Evolutionary conservation across 2,113 vertebrate species (phyloP).

Genomic region (Myotis lucifugus): DNA sequence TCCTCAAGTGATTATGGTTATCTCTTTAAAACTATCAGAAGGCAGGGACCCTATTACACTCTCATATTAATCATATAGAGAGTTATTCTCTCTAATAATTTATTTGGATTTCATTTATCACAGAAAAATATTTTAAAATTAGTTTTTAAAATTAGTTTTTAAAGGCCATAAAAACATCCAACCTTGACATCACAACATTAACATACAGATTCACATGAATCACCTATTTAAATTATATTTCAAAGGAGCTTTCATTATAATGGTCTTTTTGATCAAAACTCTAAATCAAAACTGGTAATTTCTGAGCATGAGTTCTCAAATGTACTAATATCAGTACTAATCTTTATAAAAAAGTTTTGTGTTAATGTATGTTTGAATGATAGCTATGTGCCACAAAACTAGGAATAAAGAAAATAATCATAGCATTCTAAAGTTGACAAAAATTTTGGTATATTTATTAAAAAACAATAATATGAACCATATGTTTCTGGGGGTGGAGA

Average conservation of each 20-base stretch:
- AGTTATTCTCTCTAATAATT: not conserved
- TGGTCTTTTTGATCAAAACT: not conserved
- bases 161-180: not conserved
- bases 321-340: not conserved
- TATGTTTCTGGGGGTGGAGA: not conserved
- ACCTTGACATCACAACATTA: not conserved
- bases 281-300: not conserved
- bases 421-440: not conserved
- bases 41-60: not conserved
- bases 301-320: not conserved
- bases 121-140: not conserved
- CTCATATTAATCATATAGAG: not conserved
- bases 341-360: not conserved
- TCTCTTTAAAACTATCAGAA: not conserved
- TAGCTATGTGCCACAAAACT: not conserved
- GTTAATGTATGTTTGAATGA: not conserved
- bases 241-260: not conserved
- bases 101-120: constrained; percentile 26
- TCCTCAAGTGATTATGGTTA: not conserved
- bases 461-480: not conserved
- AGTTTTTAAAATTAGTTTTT: not conserved
- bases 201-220: not conserved
- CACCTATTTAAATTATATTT: not conserved
- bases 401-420: not conserved
- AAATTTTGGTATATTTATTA: not conserved